Evolutionary conservation across 2,888 invertebrate genomes (phyloP), one percentile per base, ranked within the genome.

Genomic region (Sericinus montela): DNA sequence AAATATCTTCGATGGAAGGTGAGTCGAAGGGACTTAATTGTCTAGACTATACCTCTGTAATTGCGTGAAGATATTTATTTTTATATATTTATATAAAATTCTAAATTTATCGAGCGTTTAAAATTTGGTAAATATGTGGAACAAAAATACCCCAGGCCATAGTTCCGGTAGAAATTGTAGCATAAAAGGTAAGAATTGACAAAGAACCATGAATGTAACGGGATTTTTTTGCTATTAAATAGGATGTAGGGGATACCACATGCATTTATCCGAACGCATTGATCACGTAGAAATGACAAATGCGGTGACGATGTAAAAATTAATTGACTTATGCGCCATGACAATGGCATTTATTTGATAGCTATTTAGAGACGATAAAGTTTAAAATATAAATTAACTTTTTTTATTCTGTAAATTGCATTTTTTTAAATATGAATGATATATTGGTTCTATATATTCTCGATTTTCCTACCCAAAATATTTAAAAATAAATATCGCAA

Each of bases 151-250:
- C 36, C 10, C 36, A 6, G 13, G 15, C 35, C 40, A 23, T 19
- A 80, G 79, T 79, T 84, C 86, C 87, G 84, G 76, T 75, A 70
- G 76, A 83, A 80, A 85, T 79, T 76, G 75, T 58, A 75, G 72
- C 59, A 82, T 76, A 75, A 74, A 81, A 71, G 66, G 67, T 32
- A 11, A 55, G 59, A 40, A 53, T 58, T 52, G 67, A 68, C 62
- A 69, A 62, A 78, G 80, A 52, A 51, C 19, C 13, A 19, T 57
- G 61, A 64, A 66, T 57, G 63, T 67, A 63, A 64, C 59, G 60
- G 65, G 51, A 74, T 81, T 81, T 78, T n/a, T 82, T 73, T 67
- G 69, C 57, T 57, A 58, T 63, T 66, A 75, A 75, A 5, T 49
- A 66, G 69, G 69, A 77, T 75, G 65, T 70, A 78, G 75, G 67